These are phyloP conservation scores for Parapsyche elsis DNA, from an alignment of 1,140 invertebrate genomes.

Conservation along the genomic window DNA sequence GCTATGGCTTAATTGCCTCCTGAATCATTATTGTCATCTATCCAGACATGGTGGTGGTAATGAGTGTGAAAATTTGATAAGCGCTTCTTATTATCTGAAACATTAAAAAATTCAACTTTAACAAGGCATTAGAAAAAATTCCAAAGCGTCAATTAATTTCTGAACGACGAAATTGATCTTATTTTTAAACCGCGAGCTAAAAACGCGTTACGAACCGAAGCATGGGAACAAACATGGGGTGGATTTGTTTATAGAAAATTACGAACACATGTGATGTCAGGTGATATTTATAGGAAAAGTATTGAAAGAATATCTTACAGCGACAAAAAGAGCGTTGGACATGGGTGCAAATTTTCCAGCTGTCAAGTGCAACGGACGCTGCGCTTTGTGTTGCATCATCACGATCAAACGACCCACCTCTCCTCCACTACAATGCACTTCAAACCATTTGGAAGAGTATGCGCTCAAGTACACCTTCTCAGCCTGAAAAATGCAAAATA, in stretches of 20 bases:
- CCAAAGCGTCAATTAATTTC: background rate
- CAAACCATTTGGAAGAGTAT: slow-evolving; percentile 46
- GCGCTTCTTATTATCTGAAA: slow-evolving; percentile 51
- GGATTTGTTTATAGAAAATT: background rate
- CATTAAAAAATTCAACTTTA: background rate
- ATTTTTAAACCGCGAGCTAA: background rate
- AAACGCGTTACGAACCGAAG: background rate
- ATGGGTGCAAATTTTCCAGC: slow-evolving; percentile 50
- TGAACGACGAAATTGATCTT: background rate
- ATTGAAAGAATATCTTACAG: slow-evolving; percentile 33
- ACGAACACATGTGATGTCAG: background rate
- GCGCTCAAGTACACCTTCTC: slow-evolving; percentile 47
- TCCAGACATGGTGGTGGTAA: slow-evolving; percentile 46
- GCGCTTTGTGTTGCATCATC: slow-evolving; percentile 41
- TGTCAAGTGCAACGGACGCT: slow-evolving; percentile 47
- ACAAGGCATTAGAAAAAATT: background rate
- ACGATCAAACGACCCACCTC: slow-evolving; percentile 22
- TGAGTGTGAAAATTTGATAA: slow-evolving; percentile 53
- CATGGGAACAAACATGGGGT: background rate
- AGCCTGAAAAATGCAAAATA: slow-evolving; percentile 40
- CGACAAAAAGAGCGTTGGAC: slow-evolving; percentile 49
- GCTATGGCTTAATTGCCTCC: background rate
- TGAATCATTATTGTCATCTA: slow-evolving; percentile 14
- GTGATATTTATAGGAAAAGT: no score
- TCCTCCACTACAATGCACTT: background rate